Evolutionary conservation across 2,113 vertebrate genomes (phyloP), one percentile per base, ranked within the genome.

Genomic region (Riparia riparia): DNA sequence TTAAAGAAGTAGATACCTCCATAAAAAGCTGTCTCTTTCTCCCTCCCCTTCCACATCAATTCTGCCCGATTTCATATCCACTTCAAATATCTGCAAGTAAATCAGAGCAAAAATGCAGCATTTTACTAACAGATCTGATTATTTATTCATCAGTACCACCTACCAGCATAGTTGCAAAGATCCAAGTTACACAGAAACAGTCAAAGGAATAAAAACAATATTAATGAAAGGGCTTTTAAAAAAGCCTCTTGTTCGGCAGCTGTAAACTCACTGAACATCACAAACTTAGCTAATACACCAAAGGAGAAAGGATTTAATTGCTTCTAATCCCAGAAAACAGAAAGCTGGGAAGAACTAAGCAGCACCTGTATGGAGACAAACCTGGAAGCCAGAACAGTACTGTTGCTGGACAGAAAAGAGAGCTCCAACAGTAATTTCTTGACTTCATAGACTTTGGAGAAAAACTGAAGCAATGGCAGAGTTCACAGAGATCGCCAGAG

Each of bases 51-150:
- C 49, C 65, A 90, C 37, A 89, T 77, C 41, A 95, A 22, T 78
- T 89, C 79, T 89, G 51, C 51, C 85, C 1, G 2, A 77, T 82
- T 93, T 96, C 86, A 89, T 72, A 90, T 78, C 72, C 56, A 81
- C 58, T 92, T 90, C 69, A 94, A 86, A 83, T 94, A 93, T 71
- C 83, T 89, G 51, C 71, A 96, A 90, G 69, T 74, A 92, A 92
- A 84, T 86, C 69, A 78, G 82, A 87, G 42, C 54, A 95, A 90
- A 90, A 93, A 77, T 22, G 22, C 50, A 86, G 56, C 68, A 92
- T 74, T 95, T 94, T 89, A 49, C 82, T 73, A 92, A 73, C 41
- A 82, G 50, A 86, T 74, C 81, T 68, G 39, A 80, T 91, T 86
- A 72, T 93, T 95, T 95, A 88, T 96, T 95, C 82, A 86, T 77